phyloP scores from a whole-genome alignment of 1,140 invertebrate genomes.

The Asobara japonica region DNA sequence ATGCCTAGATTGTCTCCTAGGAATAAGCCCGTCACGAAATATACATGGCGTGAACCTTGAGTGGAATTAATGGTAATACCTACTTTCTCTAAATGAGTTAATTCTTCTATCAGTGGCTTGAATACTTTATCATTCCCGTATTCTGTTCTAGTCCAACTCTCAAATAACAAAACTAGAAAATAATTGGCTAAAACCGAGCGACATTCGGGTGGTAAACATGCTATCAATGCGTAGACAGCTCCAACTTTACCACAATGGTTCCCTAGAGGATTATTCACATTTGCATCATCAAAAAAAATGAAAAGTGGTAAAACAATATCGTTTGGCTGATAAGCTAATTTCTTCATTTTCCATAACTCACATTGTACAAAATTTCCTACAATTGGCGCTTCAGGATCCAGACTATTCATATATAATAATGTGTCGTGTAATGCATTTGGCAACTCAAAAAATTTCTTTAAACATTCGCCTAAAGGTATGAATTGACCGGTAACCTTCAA shows the following conservation, averaged over 20 bases:
- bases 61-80: slow-evolving; percentile 38
- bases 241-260: slow-evolving; percentile 33
- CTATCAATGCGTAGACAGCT: slow-evolving; percentile 28
- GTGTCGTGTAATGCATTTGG: slow-evolving; percentile 31
- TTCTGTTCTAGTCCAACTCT: slow-evolving; percentile 24
- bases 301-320: slow-evolving; percentile 38
- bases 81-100: slow-evolving; percentile 40
- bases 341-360: slow-evolving; percentile 32
- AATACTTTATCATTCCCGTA: slow-evolving; percentile 33
- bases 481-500: slow-evolving; percentile 24
- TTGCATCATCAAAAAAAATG: slow-evolving; percentile 40
- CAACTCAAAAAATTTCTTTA: slow-evolving; percentile 33
- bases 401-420: slow-evolving; percentile 28
- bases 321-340: slow-evolving; percentile 14
- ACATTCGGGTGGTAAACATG: slow-evolving; percentile 33
- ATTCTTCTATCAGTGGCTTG: slow-evolving; percentile 40
- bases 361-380: slow-evolving; percentile 31
- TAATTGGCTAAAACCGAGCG: slow-evolving; percentile 34
- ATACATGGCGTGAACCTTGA: slow-evolving; percentile 27
- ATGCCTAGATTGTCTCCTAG: slow-evolving; percentile 52
- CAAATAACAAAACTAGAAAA: slow-evolving; percentile 32
- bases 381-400: slow-evolving; percentile 4
- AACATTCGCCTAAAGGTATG: slow-evolving; percentile 22
- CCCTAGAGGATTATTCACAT: slow-evolving; percentile 38
- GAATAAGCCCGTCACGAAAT: slow-evolving; percentile 41